Evolutionary conservation across 1,140 invertebrate genomes (phyloP).

Genomic region (Drosophila bocki): DNA sequence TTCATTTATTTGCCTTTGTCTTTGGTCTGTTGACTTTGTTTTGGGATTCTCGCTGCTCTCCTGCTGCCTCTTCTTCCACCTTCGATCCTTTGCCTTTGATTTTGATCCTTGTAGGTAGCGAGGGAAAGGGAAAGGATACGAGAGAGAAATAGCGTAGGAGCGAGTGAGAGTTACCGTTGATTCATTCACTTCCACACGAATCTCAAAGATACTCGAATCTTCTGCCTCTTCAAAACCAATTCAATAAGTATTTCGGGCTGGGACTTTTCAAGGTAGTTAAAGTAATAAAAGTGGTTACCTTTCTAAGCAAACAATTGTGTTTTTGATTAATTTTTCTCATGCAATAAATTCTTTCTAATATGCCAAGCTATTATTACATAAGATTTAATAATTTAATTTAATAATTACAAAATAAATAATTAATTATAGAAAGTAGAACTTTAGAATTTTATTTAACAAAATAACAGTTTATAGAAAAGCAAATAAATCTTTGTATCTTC

Average conservation of each 20-base stretch:
- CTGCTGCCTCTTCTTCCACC: conserved; percentile 2
- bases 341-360: background rate
- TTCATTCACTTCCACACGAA: conserved; percentile 14
- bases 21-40: conserved; percentile 53
- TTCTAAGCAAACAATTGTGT: background rate
- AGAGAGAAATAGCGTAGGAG: background rate
- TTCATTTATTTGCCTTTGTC: conserved; percentile 55
- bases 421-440: background rate
- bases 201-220: conserved; percentile 34
- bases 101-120: conserved; percentile 54
- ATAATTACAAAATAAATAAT: background rate
- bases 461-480: background rate
- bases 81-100: conserved; percentile 24
- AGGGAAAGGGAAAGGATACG: background rate
- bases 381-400: background rate
- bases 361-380: background rate
- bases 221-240: conserved; percentile 21
- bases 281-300: background rate
- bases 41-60: conserved; percentile 35
- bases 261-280: background rate
- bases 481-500: background rate
- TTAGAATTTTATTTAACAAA: background rate
- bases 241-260: conserved; percentile 3
- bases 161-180: conserved; percentile 28
- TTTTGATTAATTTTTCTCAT: background rate